Percentiles rank a stretch among this genome's conserved stretches.
phyloP scores from a whole-genome alignment of 2,113 vertebrate genomes.

The Syngnathus floridae region DNA sequence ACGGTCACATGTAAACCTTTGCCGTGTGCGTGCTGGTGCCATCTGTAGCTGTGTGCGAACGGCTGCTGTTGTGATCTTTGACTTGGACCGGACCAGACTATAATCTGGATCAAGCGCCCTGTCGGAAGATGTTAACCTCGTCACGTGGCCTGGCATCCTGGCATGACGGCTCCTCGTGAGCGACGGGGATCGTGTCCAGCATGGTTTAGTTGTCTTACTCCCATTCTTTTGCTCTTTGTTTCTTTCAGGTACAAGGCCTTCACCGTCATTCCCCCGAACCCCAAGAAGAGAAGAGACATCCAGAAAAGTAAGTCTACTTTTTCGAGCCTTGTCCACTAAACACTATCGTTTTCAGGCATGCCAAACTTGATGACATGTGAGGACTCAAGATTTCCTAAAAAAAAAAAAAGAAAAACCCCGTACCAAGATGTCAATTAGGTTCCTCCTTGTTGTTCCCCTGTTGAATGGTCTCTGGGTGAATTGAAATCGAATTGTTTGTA shows the following conservation, averaged over 20 bases:
- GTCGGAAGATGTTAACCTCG: neutral
- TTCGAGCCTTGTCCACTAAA: no score
- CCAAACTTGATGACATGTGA: no score
- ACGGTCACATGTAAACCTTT: neutral
- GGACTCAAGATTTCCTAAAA: no score
- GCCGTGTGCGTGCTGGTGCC: conserved; percentile 3
- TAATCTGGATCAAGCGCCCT: conserved; percentile 2
- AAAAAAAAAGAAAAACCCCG: no score
- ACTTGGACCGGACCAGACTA: neutral
- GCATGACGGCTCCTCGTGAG: neutral
- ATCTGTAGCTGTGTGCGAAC: conserved; percentile 33
- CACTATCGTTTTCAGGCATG: no score
- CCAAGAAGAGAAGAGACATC: conserved; percentile 59
- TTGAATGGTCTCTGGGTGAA: no score
- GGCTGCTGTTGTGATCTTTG: neutral
- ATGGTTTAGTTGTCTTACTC: neutral
- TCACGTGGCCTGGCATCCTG: neutral
- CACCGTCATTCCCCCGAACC: conserved; percentile 63
- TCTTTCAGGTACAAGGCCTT: conserved; percentile 56
- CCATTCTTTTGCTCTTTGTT: neutral
- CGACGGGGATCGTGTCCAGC: no score
- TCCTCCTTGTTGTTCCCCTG: no score
- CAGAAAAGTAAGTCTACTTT: conserved; percentile 52
- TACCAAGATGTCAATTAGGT: no score
- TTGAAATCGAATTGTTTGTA: neutral